Evolutionary conservation across 2,797 vertebrate species (phyloP), one percentile per base, ranked within the genome.

Genomic region (Picus viridis): DNA sequence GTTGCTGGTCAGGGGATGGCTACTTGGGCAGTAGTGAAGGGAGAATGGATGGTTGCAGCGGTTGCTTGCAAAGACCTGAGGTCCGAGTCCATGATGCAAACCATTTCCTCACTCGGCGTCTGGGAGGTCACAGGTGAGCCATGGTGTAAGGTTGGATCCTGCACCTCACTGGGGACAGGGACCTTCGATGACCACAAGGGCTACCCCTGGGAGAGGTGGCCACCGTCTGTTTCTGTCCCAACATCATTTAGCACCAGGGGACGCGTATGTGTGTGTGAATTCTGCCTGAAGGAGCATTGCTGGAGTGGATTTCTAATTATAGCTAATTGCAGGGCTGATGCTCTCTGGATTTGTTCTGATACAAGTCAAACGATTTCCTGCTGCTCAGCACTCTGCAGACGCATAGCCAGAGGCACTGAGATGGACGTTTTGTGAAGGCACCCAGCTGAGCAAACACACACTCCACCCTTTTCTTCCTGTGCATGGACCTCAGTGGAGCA

Each of bases 91-190:
- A 6, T 22, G 41, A 41, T 53, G 47, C 77, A 81, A 20, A 83
- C 73, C 14, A 39, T 51, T n/a, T 68, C 84, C 49, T 80, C 24
- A 75, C 76, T 96, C 81, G 64, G 77, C 86, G 83, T 88, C 79
- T 84, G 89, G 32, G 86, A 72, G 78, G 87, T 96, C 91, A 54
- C 5, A 27, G 95, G 87, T 70, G 95, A 90, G 64, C 92, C 95
- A 57, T 6, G 67, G 73, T 90, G 89, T 49, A 89, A 69, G n/a
- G 34, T 32, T 12, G 45, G 27, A 7, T 74, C 29, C 63, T 39
- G 49, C 47, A 36, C 10, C 65, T 63, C 2, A 2, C 90, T 34
- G 17, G 45, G 58, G 23, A 65, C n/a, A 65, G 47, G 88, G 76
- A 63, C 57, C 43, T 1, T 4, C 23, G 7, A 22, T 10, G 67